Conservation (phyloP, 2,113 vertebrate species). For the Hippoglossus stenolepis region DNA sequence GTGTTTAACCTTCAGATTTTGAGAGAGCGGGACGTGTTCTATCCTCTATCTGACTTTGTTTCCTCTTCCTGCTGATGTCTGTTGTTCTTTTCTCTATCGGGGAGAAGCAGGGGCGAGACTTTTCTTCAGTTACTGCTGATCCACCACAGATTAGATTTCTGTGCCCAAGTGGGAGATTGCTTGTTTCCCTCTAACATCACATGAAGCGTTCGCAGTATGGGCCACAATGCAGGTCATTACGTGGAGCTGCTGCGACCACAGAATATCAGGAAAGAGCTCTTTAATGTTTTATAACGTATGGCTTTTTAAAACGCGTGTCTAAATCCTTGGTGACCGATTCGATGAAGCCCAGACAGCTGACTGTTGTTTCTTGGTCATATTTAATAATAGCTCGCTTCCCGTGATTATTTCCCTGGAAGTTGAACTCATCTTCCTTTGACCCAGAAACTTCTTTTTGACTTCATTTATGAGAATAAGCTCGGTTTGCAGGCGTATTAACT, state of each 20-base stretch:
- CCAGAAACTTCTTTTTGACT: neutral
- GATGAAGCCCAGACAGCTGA: neutral
- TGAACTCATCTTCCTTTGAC: conserved; percentile 27
- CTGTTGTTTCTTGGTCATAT: neutral
- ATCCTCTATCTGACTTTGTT: conserved; percentile 67
- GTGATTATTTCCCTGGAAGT: conserved; percentile 22
- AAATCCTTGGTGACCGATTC: conserved; percentile 36
- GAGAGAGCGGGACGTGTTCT: conserved; percentile 38
- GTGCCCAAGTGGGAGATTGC: conserved; percentile 49
- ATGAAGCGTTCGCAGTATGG: neutral
- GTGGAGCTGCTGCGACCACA: neutral
- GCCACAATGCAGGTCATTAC: conserved; percentile 9
- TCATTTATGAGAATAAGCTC: conserved; percentile 42
- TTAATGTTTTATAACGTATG: neutral
- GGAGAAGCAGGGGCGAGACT: conserved; percentile 61
- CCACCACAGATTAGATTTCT: conserved; percentile 72
- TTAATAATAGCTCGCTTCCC: conserved; percentile 16
- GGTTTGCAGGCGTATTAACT: conserved; percentile 56
- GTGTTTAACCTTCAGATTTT: conserved; percentile 53
- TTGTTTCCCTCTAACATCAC: conserved; percentile 40
- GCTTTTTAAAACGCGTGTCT: neutral
- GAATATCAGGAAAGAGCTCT: neutral
- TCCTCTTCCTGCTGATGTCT: conserved; percentile 73
- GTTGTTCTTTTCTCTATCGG: conserved; percentile 76
- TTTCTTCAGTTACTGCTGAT: conserved; percentile 79